Percentiles rank a stretch among this genome's conserved stretches.
phyloP scores from a whole-genome alignment of 2,888 invertebrate genomes.

The Odontocerum albicorne region DNA sequence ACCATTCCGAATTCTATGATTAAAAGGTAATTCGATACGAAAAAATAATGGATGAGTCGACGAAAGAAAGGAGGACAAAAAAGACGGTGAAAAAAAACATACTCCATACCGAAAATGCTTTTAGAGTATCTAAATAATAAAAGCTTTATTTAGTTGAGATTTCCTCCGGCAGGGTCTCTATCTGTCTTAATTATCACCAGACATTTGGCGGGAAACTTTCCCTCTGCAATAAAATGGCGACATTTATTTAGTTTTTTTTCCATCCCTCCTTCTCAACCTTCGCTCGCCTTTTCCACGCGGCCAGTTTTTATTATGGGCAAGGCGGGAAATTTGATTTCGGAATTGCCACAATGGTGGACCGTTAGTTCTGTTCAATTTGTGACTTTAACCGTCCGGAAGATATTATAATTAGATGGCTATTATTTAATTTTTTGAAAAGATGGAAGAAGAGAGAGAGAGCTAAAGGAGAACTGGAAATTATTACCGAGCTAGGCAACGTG shows the following conservation, averaged over 20 bases:
- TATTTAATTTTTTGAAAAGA: not conserved
- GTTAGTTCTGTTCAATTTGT: slow-evolving; percentile 9
- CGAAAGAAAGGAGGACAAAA: slow-evolving; percentile 3
- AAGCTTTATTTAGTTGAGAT: slow-evolving; percentile 20
- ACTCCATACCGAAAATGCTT: slow-evolving; percentile 12
- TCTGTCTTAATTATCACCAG: slow-evolving; percentile 28
- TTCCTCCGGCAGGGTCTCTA: slow-evolving; percentile 14
- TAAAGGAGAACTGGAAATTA: not conserved
- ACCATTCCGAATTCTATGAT: slow-evolving; percentile 1
- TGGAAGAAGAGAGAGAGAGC: not conserved
- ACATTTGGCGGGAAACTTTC: slow-evolving; percentile 20
- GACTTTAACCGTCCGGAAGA: slow-evolving; percentile 12
- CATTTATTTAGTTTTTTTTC: slow-evolving; percentile 16
- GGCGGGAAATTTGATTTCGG: slow-evolving; percentile 15
- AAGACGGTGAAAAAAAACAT: not conserved
- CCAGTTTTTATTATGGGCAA: slow-evolving; percentile 9
- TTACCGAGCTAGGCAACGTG: no score
- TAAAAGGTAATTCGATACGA: slow-evolving; percentile 4
- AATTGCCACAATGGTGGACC: slow-evolving; percentile 4
- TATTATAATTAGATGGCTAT: slow-evolving; percentile 7
- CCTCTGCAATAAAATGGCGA: slow-evolving; percentile 11
- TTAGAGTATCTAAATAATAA: slow-evolving; percentile 20
- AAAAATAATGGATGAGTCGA: slow-evolving; percentile 9
- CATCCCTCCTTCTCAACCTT: not conserved
- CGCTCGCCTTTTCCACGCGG: slow-evolving; percentile 4